phyloP scores from a whole-genome alignment of 2,113 vertebrate genomes.

The Grantiella picta region DNA sequence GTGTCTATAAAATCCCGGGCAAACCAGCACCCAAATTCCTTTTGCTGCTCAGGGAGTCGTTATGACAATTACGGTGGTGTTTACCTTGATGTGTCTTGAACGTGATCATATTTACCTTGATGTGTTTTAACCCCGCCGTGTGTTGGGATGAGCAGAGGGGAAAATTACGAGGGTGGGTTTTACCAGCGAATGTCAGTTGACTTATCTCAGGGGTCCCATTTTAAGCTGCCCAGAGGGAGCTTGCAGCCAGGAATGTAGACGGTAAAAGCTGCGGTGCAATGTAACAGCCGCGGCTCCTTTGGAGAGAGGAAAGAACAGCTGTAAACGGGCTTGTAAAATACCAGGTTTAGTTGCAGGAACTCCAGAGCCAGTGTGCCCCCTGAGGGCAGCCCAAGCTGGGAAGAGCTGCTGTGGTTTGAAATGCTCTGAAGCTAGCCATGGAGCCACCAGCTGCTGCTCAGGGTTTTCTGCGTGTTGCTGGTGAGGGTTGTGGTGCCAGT shows the following conservation, averaged over 20 bases:
- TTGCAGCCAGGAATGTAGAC: not conserved
- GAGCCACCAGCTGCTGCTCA: not conserved
- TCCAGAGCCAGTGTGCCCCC: not conserved
- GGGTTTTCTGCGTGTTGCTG: not conserved
- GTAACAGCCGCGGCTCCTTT: not conserved
- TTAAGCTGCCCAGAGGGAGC: not conserved
- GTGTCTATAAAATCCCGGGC: not conserved
- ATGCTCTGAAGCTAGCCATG: not conserved
- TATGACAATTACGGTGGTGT: accelerated
- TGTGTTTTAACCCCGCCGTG: accelerated
- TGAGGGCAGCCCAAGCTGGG: not conserved
- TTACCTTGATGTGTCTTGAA: not conserved
- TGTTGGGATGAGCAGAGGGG: not conserved
- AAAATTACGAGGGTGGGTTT: not conserved
- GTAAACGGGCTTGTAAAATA: constrained; percentile 2
- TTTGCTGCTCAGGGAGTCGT: accelerated
- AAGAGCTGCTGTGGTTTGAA: not conserved
- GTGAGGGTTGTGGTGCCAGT: accelerated
- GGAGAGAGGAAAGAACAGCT: not conserved
- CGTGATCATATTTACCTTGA: not conserved
- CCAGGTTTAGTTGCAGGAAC: not conserved
- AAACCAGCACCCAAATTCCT: not conserved
- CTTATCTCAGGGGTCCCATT: not conserved
- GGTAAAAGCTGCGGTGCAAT: not conserved
- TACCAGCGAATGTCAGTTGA: not conserved